Base-by-base conservation (phyloP, 92 coral and sea anemone species). In the Phenganax marumi region DNA sequence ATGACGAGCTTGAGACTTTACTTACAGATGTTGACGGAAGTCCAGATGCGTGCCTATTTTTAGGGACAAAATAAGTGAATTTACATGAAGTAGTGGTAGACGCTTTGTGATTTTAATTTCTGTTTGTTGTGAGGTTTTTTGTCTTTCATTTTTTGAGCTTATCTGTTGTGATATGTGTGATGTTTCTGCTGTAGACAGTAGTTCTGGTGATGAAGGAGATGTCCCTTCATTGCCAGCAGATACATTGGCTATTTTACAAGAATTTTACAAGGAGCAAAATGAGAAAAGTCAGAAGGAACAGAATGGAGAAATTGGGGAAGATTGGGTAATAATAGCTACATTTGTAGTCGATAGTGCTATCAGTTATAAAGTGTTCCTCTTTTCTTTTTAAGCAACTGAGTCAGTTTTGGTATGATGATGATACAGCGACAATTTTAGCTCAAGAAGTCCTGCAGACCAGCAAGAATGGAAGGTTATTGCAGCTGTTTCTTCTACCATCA, bases 351-450 rank as follows among this genome's bases (percentile, higher is more conserved):
- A 33, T 33, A 33, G 43, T 33, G 2, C 43, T 33, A 33, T 2
- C 17, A 10, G 18, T 50, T 33, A 33, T 33, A 33, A 33, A 33
- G 3, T 33, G 43, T 39, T 23, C 43, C 39, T n/a, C 11, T 13
- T 19, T 52, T 52, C 9, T 16, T 33, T 48, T 17, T 25, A 90
- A 90, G 93, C 91, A 88, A 80, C 85, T 91, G 53, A 91, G 93
- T 71, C 93, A 90, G 83, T 90, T 90, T 72, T 90, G 91, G 91
- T 86, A 91, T 72, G 85, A 88, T 64, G 87, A 91, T 18, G 22
- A 70, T 2, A 88, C 91, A 14, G 91, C 93, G 3, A 46, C 76
- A 8, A 52, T 62, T 17, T 78, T 91, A 73, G 93, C 93, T 5
- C 57, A 91, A 54, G 93, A 91, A 79, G 91, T 82, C 50, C 50